Conservation (phyloP, 2,113 vertebrate species). For the Datnioides undecimradiatus region DNA sequence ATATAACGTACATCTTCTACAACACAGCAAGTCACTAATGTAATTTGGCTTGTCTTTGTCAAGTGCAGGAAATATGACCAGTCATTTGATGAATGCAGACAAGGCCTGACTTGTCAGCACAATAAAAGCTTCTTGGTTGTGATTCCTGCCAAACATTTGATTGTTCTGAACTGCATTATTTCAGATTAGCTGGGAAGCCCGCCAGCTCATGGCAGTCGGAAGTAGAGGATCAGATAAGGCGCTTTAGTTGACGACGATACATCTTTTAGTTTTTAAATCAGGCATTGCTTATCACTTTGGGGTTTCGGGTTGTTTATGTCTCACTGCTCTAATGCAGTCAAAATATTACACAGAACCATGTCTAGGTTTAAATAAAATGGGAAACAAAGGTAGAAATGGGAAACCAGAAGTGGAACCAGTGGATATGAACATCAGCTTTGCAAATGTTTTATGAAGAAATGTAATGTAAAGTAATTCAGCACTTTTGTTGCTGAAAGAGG, state of each 20-base stretch:
- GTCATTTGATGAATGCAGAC: constrained; percentile 43
- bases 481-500: neutral
- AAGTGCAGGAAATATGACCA: constrained; percentile 45
- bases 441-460: neutral
- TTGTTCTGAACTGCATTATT: constrained; percentile 60
- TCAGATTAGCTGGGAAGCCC: constrained; percentile 19
- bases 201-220: constrained; percentile 24
- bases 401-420: neutral
- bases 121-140: constrained; percentile 30
- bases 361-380: neutral
- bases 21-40: neutral
- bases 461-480: too few species aligned
- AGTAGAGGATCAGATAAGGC: constrained; percentile 19
- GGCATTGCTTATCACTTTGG: neutral
- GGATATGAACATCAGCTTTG: neutral
- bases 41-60: constrained; percentile 20
- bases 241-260: neutral
- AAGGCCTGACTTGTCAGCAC: constrained; percentile 47
- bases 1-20: neutral
- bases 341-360: neutral
- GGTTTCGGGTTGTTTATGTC: neutral
- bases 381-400: too few species aligned
- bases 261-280: neutral
- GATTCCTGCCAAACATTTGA: constrained; percentile 43
- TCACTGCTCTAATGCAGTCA: constrained; percentile 18